Evolutionary conservation across 2,113 vertebrate genomes (phyloP).

Genomic region (Pygathrix nemaeus): DNA sequence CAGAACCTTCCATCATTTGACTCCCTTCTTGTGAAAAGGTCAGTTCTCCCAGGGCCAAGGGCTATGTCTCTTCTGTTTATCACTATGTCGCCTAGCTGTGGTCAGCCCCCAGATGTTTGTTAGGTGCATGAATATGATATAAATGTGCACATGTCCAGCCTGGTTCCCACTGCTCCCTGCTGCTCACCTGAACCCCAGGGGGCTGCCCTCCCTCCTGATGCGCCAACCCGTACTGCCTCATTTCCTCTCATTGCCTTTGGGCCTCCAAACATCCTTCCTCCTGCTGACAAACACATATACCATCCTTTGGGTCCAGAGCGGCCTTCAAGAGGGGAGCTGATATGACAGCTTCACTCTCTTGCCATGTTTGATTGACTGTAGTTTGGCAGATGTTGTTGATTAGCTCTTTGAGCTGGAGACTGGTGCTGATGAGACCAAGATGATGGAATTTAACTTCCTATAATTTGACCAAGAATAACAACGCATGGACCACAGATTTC

Average conservation of each 20-base stretch:
- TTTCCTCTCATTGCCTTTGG: neutral
- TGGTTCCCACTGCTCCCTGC: neutral
- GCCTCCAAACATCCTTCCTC: neutral
- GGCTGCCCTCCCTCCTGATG: neutral
- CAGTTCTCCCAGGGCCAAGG: neutral
- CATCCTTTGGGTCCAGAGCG: neutral
- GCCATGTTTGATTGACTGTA: neutral
- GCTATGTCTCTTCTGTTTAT: neutral
- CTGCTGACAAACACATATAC: neutral
- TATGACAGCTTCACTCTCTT: neutral
- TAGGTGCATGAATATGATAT: neutral
- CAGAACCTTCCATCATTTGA: neutral
- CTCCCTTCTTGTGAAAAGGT: neutral
- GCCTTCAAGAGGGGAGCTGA: neutral
- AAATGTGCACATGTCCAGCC: neutral
- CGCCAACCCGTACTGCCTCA: accelerated
- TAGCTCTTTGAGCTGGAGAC: neutral
- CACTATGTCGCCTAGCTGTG: neutral
- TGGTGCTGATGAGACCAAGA: neutral
- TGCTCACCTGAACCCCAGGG: neutral
- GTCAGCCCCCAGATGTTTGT: neutral
- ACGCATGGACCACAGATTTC: neutral
- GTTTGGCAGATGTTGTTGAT: neutral
- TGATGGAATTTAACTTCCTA: neutral
- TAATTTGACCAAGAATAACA: neutral